Evolutionary conservation across 2,888 invertebrate genomes (phyloP).

Genomic region (Unio pictorum): DNA sequence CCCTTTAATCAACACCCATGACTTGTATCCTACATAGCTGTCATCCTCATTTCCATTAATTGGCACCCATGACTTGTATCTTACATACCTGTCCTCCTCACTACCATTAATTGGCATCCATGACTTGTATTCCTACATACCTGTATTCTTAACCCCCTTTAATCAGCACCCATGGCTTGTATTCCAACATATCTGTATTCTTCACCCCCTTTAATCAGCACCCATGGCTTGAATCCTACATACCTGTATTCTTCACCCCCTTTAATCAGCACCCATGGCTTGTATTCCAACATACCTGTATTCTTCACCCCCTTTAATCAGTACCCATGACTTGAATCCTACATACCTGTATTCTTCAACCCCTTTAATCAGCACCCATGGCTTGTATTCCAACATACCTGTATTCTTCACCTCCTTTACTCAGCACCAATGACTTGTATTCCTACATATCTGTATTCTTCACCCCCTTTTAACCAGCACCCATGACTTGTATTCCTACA

Average conservation of each 20-base stretch:
- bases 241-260: slow-evolving; percentile 62
- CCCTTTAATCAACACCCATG: slow-evolving; percentile 94
- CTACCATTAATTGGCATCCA: too few species aligned
- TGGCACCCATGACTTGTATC: slow-evolving; percentile 93
- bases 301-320: slow-evolving; percentile 77
- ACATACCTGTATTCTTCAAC: slow-evolving; percentile 77
- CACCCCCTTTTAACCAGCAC: slow-evolving; percentile 85
- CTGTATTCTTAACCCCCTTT: too few species aligned
- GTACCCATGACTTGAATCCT: slow-evolving; percentile 94
- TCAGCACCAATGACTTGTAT: too few species aligned
- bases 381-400: too few species aligned
- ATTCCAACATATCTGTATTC: slow-evolving; percentile 78
- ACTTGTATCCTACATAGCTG: slow-evolving; percentile 87
- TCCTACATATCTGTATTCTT: slow-evolving; percentile 79
- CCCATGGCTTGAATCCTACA: slow-evolving; percentile 98
- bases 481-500: slow-evolving; percentile 96
- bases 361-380: too few species aligned
- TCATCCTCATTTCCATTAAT: slow-evolving; percentile 85
- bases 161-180: too few species aligned
- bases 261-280: too few species aligned
- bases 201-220: slow-evolving; percentile 84
- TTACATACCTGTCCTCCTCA: slow-evolving; percentile 79
- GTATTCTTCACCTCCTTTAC: too few species aligned
- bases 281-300: too few species aligned
- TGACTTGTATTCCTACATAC: too few species aligned